A percentile compares a stretch with the other conserved stretches of the same genome.
These are phyloP conservation scores for Scomber scombrus DNA, from an alignment of 2,113 vertebrate genomes.

Conservation along the genomic window DNA sequence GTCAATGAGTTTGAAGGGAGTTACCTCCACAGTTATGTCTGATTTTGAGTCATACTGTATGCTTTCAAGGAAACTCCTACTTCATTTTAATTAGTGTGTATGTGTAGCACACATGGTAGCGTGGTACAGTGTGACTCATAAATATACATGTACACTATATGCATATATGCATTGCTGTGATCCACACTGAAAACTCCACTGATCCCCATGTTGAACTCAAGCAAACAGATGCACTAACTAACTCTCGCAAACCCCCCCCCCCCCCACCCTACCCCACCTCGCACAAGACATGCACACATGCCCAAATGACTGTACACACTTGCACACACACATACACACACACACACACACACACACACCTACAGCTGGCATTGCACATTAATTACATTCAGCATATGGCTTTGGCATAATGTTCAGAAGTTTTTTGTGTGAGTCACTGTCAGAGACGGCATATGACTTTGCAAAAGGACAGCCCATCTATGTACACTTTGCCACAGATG, in stretches of 20 bases:
- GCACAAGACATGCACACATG: background rate
- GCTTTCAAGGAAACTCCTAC: background rate
- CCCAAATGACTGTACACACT: slow-evolving; percentile 38
- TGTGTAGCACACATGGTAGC: background rate
- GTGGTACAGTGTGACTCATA: background rate
- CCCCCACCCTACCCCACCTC: background rate
- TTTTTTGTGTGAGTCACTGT: slow-evolving; percentile 69
- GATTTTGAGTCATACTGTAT: background rate
- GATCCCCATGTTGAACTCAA: slow-evolving; percentile 5
- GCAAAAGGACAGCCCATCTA: slow-evolving; percentile 27
- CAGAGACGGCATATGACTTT: slow-evolving; percentile 47
- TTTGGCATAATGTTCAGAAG: slow-evolving; percentile 66
- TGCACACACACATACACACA: background rate
- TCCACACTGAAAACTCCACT: slow-evolving; percentile 9
- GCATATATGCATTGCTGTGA: background rate
- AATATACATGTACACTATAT: background rate
- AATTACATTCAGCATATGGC: slow-evolving; percentile 69
- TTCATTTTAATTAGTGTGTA: background rate
- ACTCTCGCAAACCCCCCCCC: slow-evolving; percentile 6
- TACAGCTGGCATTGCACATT: slow-evolving; percentile 45
- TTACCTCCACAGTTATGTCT: background rate
- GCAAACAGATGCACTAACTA: slow-evolving; percentile 43
- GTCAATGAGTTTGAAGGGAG: background rate
- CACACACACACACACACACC: slow-evolving; percentile 16
- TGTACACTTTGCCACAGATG: slow-evolving; percentile 9